Conservation (phyloP, 2,888 invertebrate species). For the Carterocephalus palaemon region DNA sequence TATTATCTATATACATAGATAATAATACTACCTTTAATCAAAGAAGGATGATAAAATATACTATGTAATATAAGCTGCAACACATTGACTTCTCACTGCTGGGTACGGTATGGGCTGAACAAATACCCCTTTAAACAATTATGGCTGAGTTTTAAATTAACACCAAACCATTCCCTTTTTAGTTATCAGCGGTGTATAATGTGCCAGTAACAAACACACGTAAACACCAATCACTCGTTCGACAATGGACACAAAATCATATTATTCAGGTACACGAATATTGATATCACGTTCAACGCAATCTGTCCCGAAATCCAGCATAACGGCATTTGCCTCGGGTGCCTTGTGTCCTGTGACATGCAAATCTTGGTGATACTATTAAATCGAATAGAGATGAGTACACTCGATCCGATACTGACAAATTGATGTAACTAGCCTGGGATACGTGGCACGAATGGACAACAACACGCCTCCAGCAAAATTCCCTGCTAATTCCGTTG, state of each 20-base stretch:
- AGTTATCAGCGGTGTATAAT: slow-evolving; percentile 5
- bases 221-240: slow-evolving; percentile 32
- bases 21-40: no score
- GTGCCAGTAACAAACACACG: not conserved
- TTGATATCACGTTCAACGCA: slow-evolving; percentile 34
- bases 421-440: slow-evolving; percentile 66
- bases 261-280: slow-evolving; percentile 33
- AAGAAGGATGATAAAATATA: no score
- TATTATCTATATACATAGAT: no score
- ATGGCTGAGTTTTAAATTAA: no score
- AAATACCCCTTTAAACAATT: no score
- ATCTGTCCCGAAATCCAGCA: slow-evolving; percentile 29
- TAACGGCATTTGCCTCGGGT: slow-evolving; percentile 33
- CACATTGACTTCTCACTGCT: no score
- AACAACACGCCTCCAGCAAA: slow-evolving; percentile 35
- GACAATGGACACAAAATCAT: slow-evolving; percentile 35
- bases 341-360: slow-evolving; percentile 65
- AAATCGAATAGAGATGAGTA: slow-evolving; percentile 66
- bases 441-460: slow-evolving; percentile 45
- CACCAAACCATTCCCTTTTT: no score
- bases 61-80: no score
- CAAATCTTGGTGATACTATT: slow-evolving; percentile 76
- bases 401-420: slow-evolving; percentile 49
- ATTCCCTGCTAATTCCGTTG: slow-evolving; percentile 57
- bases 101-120: no score